phyloP scores from a whole-genome alignment of 2,888 invertebrate genomes.

The Myopa tessellatipennis region DNA sequence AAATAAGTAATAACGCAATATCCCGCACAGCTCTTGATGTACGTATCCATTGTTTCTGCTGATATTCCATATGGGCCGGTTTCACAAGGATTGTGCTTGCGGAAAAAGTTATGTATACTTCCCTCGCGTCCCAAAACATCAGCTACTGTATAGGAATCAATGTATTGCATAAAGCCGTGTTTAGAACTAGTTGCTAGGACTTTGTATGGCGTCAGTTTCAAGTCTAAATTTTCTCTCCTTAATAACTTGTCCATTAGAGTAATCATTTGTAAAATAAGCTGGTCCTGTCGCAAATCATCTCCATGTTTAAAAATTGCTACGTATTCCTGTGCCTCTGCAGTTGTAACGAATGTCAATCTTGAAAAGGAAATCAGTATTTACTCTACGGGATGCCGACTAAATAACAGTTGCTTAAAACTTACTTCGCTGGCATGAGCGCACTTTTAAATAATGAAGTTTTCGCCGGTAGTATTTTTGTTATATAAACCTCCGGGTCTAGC shows the following conservation, averaged over 20 bases:
- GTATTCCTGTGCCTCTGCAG: conserved; percentile 78
- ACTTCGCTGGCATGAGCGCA: conserved; percentile 91
- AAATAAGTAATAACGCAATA: conserved; percentile 99
- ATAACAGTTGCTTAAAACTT: conserved; percentile 40
- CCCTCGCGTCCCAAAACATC: conserved; percentile 90
- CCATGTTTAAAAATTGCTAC: conserved; percentile 98
- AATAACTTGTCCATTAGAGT: conserved; percentile 97
- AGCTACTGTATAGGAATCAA: conserved; percentile 92
- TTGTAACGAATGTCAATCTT: conserved; percentile 86
- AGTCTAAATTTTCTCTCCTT: conserved; percentile 92
- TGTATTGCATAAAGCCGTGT: conserved; percentile 96
- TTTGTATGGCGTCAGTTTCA: conserved; percentile 94
- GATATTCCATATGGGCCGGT: conserved; percentile 90
- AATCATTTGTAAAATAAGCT: conserved; percentile 97
- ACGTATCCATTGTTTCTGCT: conserved; percentile 97
- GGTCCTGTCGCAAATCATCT: conserved; percentile 97
- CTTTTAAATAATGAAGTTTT: conserved; percentile 96
- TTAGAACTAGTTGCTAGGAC: conserved; percentile 95
- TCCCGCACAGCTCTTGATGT: conserved; percentile 94
- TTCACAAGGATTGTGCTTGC: conserved; percentile 89
- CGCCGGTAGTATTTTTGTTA: conserved; percentile 88
- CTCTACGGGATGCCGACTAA: background rate
- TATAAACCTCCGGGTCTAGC: conserved; percentile 89
- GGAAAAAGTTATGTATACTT: conserved; percentile 92
- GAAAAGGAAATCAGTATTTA: background rate